A percentile compares a stretch with the other conserved stretches of the same genome.
phyloP scores from a whole-genome alignment of 2,113 vertebrate species.

The Podarcis muralis region DNA sequence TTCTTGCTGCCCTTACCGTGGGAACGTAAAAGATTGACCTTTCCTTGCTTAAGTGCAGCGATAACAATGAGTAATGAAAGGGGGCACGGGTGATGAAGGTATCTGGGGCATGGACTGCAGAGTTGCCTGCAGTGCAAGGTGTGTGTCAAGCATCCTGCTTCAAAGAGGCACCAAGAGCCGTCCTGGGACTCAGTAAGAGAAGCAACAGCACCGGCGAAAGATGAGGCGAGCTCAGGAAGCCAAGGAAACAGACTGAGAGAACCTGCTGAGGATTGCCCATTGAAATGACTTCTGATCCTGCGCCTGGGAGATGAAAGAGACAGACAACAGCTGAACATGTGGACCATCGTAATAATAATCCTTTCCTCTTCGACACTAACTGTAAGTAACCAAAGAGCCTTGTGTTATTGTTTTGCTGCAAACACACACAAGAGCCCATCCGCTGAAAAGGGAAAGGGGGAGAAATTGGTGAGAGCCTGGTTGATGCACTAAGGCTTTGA shows the following conservation, averaged over 20 bases:
- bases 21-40: conserved; percentile 41
- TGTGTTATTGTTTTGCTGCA: conserved; percentile 20
- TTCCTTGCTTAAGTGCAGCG: neutral
- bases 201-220: conserved; percentile 40
- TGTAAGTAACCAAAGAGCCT: conserved; percentile 58
- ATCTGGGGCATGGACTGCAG: conserved; percentile 21
- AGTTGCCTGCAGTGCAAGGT: conserved; percentile 54
- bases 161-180: conserved; percentile 33
- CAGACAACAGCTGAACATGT: conserved; percentile 53
- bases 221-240: conserved; percentile 32
- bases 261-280: neutral
- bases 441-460: neutral
- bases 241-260: neutral
- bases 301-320: conserved; percentile 38
- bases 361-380: conserved; percentile 45
- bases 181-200: conserved; percentile 42
- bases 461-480: neutral
- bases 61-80: conserved; percentile 52
- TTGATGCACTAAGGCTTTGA: neutral
- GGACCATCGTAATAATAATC: conserved; percentile 51
- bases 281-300: neutral
- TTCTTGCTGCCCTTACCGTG: conserved; percentile 35
- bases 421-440: neutral
- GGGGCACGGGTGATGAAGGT: conserved; percentile 20
- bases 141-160: conserved; percentile 19